phyloP scores from a whole-genome alignment of 2,113 vertebrate species.

The Sylvia atricapilla region DNA sequence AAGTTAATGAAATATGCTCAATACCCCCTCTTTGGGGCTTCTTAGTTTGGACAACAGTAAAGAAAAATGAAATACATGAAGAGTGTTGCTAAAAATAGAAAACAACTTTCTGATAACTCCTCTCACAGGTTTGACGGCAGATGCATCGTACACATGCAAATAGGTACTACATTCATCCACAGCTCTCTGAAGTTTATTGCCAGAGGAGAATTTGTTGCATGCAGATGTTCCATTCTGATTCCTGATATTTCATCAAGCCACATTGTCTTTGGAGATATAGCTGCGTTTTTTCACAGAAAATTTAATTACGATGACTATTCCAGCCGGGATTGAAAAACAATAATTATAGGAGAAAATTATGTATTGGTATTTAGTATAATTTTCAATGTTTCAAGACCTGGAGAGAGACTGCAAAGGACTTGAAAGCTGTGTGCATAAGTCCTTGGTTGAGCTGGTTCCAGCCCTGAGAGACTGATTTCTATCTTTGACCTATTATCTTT shows the following conservation, averaged over 20 bases:
- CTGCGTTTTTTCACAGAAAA: slow-evolving; percentile 22
- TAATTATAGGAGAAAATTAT: not conserved
- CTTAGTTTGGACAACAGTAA: not conserved
- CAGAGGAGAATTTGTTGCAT: slow-evolving; percentile 1
- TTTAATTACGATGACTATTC: slow-evolving; percentile 29
- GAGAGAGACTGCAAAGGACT: not conserved
- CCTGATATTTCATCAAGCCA: slow-evolving; percentile 18
- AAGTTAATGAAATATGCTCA: not conserved
- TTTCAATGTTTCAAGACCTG: not conserved
- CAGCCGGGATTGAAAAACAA: slow-evolving; percentile 36
- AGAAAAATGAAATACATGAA: not conserved
- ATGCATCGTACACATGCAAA: not conserved
- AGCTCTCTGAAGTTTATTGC: slow-evolving; percentile 6
- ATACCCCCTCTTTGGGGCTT: not conserved
- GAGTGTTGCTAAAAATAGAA: not conserved
- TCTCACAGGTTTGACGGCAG: not conserved
- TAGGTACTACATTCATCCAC: not conserved
- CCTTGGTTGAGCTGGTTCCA: not conserved
- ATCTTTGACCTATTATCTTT: not conserved
- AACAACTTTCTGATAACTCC: not conserved
- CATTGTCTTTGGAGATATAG: slow-evolving; percentile 23
- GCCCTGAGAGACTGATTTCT: not conserved
- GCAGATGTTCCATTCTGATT: slow-evolving; percentile 47
- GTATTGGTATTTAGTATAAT: not conserved
- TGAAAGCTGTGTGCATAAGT: not conserved